Evolutionary conservation across 2,113 vertebrate genomes (phyloP).

Genomic region (Onychostruthus taczanowskii): DNA sequence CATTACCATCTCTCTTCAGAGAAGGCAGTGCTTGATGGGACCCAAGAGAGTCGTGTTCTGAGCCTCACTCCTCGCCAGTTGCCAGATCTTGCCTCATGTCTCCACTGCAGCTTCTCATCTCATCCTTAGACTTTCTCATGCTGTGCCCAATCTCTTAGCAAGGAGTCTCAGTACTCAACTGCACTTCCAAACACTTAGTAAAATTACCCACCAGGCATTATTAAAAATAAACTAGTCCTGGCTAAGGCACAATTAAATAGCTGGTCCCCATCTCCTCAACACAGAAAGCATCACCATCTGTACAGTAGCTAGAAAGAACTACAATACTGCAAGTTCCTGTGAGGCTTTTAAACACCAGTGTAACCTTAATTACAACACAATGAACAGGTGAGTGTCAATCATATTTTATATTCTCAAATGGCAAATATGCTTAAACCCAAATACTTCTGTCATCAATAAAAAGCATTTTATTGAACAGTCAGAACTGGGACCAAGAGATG

Average conservation of each 20-base stretch:
- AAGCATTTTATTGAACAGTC: not conserved
- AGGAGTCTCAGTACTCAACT: not conserved
- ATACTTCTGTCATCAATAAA: not conserved
- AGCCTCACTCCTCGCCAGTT: not conserved
- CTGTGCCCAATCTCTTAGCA: not conserved
- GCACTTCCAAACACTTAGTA: not conserved
- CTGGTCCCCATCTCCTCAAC: not conserved
- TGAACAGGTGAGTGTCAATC: not conserved
- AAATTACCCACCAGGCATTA: not conserved
- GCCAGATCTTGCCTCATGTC: not conserved
- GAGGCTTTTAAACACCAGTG: not conserved
- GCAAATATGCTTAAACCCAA: not conserved
- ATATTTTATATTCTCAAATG: not conserved
- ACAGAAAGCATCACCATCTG: not conserved
- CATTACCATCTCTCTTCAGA: not conserved
- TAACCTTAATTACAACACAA: not conserved
- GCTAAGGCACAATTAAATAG: not conserved
- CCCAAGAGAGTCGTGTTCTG: not conserved
- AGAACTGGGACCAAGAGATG: not conserved
- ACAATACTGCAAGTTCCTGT: not conserved
- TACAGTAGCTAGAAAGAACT: not conserved
- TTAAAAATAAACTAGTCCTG: not conserved
- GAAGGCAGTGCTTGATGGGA: not conserved
- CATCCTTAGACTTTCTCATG: not conserved
- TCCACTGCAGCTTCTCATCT: not conserved